Conservation (phyloP, 2,113 vertebrate genomes). For the Toxostoma redivivum region DNA sequence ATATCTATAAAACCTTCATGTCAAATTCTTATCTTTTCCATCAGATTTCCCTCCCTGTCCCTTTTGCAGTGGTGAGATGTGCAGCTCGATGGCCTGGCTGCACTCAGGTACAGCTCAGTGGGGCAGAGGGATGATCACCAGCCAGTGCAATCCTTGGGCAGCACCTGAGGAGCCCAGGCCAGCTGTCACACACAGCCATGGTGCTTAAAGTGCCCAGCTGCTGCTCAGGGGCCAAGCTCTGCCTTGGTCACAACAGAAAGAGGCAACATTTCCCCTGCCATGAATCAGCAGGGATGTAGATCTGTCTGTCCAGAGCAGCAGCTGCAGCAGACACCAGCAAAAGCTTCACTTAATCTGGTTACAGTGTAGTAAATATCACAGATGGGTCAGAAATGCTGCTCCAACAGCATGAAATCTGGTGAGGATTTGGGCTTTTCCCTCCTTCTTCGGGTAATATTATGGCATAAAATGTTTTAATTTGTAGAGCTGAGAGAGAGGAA, state of each 20-base stretch:
- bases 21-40: no score
- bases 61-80: rapidly evolving
- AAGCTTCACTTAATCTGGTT: not conserved
- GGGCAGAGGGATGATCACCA: not conserved
- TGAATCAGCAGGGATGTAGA: not conserved
- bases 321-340: not conserved
- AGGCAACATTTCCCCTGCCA: not conserved
- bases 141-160: not conserved
- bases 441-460: not conserved
- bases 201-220: not conserved
- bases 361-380: not conserved
- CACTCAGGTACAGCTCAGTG: not conserved
- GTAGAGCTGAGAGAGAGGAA: not conserved
- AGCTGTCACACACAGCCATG: rapidly evolving
- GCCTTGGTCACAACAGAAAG: not conserved
- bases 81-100: not conserved
- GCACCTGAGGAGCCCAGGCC: not conserved
- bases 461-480: not conserved
- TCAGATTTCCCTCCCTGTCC: not conserved
- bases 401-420: rapidly evolving
- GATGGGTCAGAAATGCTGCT: rapidly evolving
- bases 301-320: not conserved
- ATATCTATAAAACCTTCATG: no score
- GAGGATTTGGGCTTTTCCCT: not conserved
- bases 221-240: not conserved